Evolutionary conservation across 2,113 vertebrate genomes (phyloP).

Genomic region (Marmota flaviventris): DNA sequence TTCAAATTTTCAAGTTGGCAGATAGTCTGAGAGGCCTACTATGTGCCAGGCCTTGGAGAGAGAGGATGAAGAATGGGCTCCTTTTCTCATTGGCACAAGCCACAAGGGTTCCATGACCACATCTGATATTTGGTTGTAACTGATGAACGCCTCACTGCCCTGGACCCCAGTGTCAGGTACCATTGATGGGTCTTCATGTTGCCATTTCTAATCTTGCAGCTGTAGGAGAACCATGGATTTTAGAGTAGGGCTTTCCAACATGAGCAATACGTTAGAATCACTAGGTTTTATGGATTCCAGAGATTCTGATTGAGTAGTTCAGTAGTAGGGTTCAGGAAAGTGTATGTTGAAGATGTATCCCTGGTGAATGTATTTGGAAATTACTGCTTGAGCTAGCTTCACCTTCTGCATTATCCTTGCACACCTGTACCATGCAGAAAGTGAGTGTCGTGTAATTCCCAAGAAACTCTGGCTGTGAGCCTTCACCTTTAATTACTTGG

Average conservation of each 20-base stretch:
- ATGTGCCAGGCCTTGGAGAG: neutral
- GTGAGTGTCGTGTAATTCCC: neutral
- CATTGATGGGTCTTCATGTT: neutral
- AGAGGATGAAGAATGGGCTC: neutral
- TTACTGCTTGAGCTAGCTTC: neutral
- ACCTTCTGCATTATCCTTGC: rapidly evolving
- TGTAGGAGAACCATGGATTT: neutral
- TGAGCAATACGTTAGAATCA: neutral
- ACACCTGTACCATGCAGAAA: neutral
- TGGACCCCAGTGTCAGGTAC: neutral
- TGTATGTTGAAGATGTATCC: neutral
- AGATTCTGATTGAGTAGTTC: neutral
- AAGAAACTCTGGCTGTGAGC: neutral
- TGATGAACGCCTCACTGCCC: no score
- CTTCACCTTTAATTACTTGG: neutral
- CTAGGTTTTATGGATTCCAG: neutral
- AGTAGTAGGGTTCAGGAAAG: neutral
- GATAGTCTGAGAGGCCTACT: neutral
- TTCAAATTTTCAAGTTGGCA: neutral
- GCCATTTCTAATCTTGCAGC: neutral
- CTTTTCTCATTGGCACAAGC: neutral
- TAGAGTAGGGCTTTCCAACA: neutral
- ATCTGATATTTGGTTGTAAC: no score
- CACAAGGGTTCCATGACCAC: neutral
- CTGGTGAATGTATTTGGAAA: neutral